These are phyloP conservation scores for Phalera bucephala DNA, from an alignment of 2,888 invertebrate genomes.

Conservation along the genomic window DNA sequence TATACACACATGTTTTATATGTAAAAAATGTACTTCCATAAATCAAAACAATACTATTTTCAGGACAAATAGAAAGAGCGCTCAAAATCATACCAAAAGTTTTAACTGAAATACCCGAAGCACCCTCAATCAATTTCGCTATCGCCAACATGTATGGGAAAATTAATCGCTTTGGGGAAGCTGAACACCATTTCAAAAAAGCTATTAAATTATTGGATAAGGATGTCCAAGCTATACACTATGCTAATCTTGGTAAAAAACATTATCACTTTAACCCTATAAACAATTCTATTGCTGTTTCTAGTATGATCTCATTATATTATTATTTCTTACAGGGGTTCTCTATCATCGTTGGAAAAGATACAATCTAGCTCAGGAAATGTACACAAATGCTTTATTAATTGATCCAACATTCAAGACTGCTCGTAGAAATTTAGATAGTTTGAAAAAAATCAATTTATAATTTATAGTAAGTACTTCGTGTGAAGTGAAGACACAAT, in stretches of 20 bases:
- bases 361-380: slow-evolving; percentile 86
- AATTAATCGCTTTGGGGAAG: slow-evolving; percentile 87
- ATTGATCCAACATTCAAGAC: slow-evolving; percentile 88
- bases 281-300: slow-evolving; percentile 1
- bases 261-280: neutral
- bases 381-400: slow-evolving; percentile 89
- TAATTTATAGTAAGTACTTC: too few relatives aligned
- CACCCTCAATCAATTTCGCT: slow-evolving; percentile 92
- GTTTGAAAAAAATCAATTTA: slow-evolving; percentile 34
- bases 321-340: slow-evolving; percentile 84
- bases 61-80: slow-evolving; percentile 87
- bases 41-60: too few relatives aligned
- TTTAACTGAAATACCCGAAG: slow-evolving; percentile 86
- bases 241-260: slow-evolving; percentile 92
- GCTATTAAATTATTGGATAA: slow-evolving; percentile 86
- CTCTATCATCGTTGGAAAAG: slow-evolving; percentile 97
- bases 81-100: slow-evolving; percentile 87
- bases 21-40: too few relatives aligned
- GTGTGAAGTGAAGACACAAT: too few relatives aligned
- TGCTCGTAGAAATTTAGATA: slow-evolving; percentile 86
- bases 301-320: neutral
- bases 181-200: slow-evolving; percentile 90
- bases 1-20: too few relatives aligned
- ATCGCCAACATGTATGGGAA: slow-evolving; percentile 95
- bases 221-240: slow-evolving; percentile 90